Percentiles rank a stretch among this genome's conserved stretches.
These are phyloP conservation scores for Pogonognathellus flavescens DNA, from an alignment of 1,140 invertebrate genomes.

Conservation along the genomic window DNA sequence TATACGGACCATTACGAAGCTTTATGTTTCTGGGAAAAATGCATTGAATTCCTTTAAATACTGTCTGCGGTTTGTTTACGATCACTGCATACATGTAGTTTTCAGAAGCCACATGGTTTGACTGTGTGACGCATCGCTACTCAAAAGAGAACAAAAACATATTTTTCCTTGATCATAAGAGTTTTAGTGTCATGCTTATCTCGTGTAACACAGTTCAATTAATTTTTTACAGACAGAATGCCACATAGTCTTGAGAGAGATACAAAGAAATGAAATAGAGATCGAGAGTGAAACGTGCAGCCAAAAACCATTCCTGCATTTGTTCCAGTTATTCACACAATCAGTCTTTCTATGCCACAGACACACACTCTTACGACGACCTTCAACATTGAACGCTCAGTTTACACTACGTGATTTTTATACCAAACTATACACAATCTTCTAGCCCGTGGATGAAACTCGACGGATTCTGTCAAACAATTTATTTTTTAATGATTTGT, in stretches of 20 bases:
- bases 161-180: constrained; percentile 34
- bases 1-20: too few species aligned
- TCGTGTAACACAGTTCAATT: too few species aligned
- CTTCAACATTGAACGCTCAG: constrained; percentile 20
- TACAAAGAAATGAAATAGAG: not conserved
- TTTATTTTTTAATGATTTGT: too few species aligned
- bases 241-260: not conserved
- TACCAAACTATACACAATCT: not conserved
- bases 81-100: too few species aligned
- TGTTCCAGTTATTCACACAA: constrained; percentile 32
- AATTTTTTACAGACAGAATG: too few species aligned
- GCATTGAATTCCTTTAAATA: too few species aligned
- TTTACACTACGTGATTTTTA: not conserved
- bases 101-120: too few species aligned
- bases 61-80: too few species aligned
- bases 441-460: not conserved
- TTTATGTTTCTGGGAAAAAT: too few species aligned
- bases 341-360: not conserved
- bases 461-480: not conserved
- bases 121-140: too few species aligned
- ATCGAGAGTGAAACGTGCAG: not conserved
- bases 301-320: constrained; percentile 24
- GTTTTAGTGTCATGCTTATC: constrained; percentile 33
- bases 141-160: not conserved
- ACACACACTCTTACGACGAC: not conserved